phyloP scores from a whole-genome alignment of 2,113 vertebrate genomes.

The Lasiurus borealis region DNA sequence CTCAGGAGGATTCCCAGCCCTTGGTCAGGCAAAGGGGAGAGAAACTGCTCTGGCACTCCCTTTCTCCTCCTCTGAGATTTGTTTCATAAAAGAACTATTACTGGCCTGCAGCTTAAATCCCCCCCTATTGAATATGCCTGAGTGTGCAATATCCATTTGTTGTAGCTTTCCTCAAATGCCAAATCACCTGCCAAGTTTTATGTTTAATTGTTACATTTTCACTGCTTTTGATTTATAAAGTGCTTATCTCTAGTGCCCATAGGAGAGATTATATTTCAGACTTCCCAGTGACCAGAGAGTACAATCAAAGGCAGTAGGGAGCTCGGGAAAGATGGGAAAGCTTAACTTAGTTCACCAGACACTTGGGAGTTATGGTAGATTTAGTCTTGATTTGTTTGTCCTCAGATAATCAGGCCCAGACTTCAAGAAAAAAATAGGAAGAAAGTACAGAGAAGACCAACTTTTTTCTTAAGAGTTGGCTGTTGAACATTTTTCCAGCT shows the following conservation, averaged over 20 bases:
- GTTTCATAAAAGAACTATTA: background rate
- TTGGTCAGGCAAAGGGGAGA: background rate
- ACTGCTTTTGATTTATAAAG: background rate
- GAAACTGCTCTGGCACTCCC: background rate
- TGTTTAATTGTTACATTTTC: background rate
- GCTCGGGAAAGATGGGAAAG: background rate
- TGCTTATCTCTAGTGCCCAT: background rate
- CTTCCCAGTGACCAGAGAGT: background rate
- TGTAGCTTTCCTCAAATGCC: background rate
- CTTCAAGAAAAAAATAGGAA: background rate
- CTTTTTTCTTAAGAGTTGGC: background rate
- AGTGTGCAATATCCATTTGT: background rate
- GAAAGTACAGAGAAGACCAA: background rate
- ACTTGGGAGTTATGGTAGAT: background rate
- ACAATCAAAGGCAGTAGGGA: background rate
- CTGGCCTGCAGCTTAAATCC: background rate
- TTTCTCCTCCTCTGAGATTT: conserved; percentile 8
- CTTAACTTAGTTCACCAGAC: background rate
- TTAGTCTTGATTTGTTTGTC: background rate
- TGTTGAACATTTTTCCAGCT: background rate
- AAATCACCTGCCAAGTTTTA: background rate
- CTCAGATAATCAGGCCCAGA: background rate
- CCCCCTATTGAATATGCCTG: background rate
- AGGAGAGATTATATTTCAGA: background rate
- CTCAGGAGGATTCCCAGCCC: background rate